Percentiles rank a stretch among this genome's conserved stretches.
phyloP scores from a whole-genome alignment of 2,113 vertebrate genomes.

The Mionectes macconnelli region DNA sequence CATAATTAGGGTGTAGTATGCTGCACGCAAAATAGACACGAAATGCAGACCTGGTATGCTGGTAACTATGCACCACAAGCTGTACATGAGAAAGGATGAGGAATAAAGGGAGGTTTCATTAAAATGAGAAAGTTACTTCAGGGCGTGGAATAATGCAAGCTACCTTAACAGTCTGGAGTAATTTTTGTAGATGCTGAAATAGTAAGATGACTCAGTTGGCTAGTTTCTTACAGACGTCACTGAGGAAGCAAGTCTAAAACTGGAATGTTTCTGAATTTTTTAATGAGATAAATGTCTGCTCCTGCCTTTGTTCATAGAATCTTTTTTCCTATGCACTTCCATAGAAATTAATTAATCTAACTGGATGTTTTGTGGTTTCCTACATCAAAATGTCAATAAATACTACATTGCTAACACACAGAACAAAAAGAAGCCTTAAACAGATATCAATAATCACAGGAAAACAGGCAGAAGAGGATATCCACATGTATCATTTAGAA shows the following conservation, averaged over 20 bases:
- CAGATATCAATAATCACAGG: conserved; percentile 59
- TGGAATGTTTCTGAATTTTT: conserved; percentile 31
- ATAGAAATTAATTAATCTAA: conserved; percentile 58
- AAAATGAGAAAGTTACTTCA: background rate
- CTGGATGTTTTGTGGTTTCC: conserved; percentile 38
- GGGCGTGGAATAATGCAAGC: background rate
- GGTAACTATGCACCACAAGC: background rate
- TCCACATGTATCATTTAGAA: conserved; percentile 63
- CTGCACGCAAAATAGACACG: background rate
- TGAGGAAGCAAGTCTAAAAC: conserved; percentile 23
- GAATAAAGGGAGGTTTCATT: background rate
- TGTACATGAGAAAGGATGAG: background rate
- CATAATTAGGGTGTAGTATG: background rate
- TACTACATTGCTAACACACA: conserved; percentile 59
- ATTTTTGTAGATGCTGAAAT: background rate
- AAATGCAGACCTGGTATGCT: background rate
- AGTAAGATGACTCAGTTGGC: conserved; percentile 2
- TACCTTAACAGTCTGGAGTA: background rate
- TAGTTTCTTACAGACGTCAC: conserved; percentile 14
- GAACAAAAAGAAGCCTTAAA: conserved; percentile 66
- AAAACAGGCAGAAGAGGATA: conserved; percentile 50
- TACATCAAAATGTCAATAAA: conserved; percentile 66
- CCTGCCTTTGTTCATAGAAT: background rate
- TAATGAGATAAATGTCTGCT: conserved; percentile 6
- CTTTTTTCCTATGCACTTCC: conserved; percentile 14